Conservation (phyloP, 1,140 invertebrate genomes). For the Wasmannia auropunctata region DNA sequence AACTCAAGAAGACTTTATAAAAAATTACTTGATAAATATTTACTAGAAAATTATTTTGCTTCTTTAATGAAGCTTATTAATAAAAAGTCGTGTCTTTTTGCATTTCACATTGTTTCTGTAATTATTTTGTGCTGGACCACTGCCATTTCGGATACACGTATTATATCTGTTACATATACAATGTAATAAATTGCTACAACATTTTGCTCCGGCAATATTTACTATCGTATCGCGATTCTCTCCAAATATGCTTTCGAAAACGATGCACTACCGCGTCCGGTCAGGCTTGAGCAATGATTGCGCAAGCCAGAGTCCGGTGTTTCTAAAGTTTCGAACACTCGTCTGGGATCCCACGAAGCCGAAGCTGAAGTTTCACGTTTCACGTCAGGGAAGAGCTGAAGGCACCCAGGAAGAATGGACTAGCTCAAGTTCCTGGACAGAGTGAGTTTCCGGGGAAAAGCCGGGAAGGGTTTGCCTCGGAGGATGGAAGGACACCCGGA, state of each 20-base stretch:
- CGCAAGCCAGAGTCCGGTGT: constrained; percentile 51
- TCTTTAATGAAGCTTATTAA: background rate
- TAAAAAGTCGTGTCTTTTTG: background rate
- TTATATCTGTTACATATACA: background rate
- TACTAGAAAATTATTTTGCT: background rate
- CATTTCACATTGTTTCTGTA: background rate
- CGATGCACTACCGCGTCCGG: background rate
- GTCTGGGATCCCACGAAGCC: constrained; percentile 67
- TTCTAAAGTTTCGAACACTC: constrained; percentile 67
- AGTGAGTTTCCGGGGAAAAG: constrained; percentile 59
- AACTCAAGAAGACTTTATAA: background rate
- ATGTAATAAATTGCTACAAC: background rate
- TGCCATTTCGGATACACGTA: background rate
- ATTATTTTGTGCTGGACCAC: background rate
- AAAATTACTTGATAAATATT: background rate
- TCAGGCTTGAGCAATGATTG: constrained; percentile 69
- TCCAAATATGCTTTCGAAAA: constrained; percentile 23
- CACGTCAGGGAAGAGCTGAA: constrained; percentile 42
- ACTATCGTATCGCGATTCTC: background rate
- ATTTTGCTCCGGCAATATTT: background rate
- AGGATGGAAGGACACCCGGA: background rate
- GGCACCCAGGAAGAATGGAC: constrained; percentile 65
- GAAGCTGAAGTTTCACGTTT: constrained; percentile 69
- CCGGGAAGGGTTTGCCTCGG: constrained; percentile 13
- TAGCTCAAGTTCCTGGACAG: constrained; percentile 59